Conservation (phyloP, 2,113 vertebrate species). For the Fulmarus glacialis region DNA sequence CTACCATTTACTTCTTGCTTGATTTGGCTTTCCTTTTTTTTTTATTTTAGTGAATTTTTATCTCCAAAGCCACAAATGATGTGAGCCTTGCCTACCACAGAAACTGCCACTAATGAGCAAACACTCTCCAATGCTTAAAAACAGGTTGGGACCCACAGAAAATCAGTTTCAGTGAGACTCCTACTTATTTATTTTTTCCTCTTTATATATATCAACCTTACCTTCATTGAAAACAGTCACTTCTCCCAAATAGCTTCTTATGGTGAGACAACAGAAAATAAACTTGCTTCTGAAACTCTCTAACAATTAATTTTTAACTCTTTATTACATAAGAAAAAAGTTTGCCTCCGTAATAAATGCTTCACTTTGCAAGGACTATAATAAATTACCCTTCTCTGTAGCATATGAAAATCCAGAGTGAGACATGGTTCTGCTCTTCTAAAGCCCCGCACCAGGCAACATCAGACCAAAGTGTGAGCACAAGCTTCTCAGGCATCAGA, state of each 20-base stretch:
- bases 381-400: not conserved
- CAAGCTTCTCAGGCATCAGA: conserved; percentile 19
- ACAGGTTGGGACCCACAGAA: not conserved
- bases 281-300: conserved; percentile 14
- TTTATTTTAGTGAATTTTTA: not conserved
- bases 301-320: not conserved
- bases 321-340: not conserved
- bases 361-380: not conserved
- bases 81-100: not conserved
- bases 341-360: not conserved
- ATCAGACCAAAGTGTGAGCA: not conserved
- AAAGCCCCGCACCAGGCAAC: not conserved
- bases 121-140: not conserved
- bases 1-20: not conserved
- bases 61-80: not conserved
- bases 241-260: not conserved
- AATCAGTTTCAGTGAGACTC: not conserved
- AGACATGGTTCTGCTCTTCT: conserved; percentile 7
- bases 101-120: not conserved
- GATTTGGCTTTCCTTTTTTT: not conserved
- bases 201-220: not conserved
- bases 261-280: conserved; percentile 27
- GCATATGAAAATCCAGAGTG: not conserved
- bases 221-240: not conserved
- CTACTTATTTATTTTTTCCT: not conserved